A percentile compares a stretch with the other conserved stretches of the same genome.
Conservation (phyloP, 2,888 invertebrate genomes). For the Cheilosia urbana region DNA sequence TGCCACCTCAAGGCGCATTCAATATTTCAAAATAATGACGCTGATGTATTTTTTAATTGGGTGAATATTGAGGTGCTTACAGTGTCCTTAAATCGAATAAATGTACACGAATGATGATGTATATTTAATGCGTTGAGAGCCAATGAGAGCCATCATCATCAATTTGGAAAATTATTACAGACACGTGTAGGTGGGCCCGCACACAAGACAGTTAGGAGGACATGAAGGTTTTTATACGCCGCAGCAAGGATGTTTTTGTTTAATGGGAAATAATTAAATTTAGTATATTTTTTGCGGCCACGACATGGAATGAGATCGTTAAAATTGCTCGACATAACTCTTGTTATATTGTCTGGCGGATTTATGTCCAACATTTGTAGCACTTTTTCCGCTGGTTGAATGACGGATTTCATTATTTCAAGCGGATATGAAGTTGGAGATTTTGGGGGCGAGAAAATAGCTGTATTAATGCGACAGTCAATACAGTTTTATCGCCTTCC, state of each 20-base stretch:
- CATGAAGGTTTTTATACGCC: neutral
- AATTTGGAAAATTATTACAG: constrained; percentile 20
- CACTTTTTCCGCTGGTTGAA: constrained; percentile 37
- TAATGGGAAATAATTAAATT: constrained; percentile 40
- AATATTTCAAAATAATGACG: constrained; percentile 18
- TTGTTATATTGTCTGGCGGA: constrained; percentile 23
- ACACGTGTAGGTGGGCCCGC: neutral
- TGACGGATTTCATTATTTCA: constrained; percentile 37
- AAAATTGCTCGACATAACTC: constrained; percentile 22
- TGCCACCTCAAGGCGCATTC: neutral
- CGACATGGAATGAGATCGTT: constrained; percentile 14
- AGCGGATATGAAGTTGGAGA: constrained; percentile 4
- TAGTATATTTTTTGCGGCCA: neutral
- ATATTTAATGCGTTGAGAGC: constrained; percentile 1
- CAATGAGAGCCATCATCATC: constrained; percentile 29
- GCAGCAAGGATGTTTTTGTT: neutral
- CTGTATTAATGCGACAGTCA: constrained; percentile 1
- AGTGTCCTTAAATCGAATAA: constrained; percentile 24
- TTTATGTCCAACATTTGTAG: constrained; percentile 30
- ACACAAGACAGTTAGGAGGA: neutral
- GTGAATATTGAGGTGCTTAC: constrained; percentile 21
- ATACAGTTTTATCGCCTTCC: neutral
- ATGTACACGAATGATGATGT: constrained; percentile 13
- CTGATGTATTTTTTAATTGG: constrained; percentile 36
- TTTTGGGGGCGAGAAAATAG: neutral